Conservation (phyloP, 2,797 vertebrate genomes). For the Pantherophis vulpinus region DNA sequence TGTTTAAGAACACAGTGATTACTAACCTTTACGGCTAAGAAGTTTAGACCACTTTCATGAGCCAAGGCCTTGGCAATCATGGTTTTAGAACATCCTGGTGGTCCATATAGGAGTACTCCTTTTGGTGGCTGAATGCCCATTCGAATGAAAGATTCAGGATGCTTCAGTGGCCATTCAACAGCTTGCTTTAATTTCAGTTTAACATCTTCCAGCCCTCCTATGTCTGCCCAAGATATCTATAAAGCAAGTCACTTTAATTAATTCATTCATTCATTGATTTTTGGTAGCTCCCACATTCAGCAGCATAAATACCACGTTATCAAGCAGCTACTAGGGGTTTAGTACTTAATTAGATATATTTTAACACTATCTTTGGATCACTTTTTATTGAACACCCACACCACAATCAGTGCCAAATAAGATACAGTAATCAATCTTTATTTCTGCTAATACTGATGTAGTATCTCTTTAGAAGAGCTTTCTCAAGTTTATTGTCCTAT, state of each 20-base stretch:
- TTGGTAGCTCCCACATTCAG: neutral
- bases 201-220: conserved; percentile 90
- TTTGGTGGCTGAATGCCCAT: conserved; percentile 93
- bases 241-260: conserved; percentile 40
- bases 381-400: neutral
- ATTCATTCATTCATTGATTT: neutral
- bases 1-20: neutral
- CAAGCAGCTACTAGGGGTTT: neutral
- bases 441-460: neutral
- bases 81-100: conserved; percentile 97
- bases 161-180: conserved; percentile 93
- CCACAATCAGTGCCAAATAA: neutral
- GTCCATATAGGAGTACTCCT: conserved; percentile 92
- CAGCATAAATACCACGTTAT: neutral
- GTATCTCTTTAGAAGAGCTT: neutral
- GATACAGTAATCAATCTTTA: neutral
- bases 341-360: neutral
- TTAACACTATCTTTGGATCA: neutral
- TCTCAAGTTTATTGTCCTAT: neutral
- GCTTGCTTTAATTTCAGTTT: conserved; percentile 94
- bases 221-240: conserved; percentile 93
- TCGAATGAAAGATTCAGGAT: conserved; percentile 86
- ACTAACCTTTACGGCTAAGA: conserved; percentile 90
- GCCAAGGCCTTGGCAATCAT: conserved; percentile 97
- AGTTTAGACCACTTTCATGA: conserved; percentile 93